phyloP scores from a whole-genome alignment of 2,797 vertebrate species.

The Sebastes cheni region DNA sequence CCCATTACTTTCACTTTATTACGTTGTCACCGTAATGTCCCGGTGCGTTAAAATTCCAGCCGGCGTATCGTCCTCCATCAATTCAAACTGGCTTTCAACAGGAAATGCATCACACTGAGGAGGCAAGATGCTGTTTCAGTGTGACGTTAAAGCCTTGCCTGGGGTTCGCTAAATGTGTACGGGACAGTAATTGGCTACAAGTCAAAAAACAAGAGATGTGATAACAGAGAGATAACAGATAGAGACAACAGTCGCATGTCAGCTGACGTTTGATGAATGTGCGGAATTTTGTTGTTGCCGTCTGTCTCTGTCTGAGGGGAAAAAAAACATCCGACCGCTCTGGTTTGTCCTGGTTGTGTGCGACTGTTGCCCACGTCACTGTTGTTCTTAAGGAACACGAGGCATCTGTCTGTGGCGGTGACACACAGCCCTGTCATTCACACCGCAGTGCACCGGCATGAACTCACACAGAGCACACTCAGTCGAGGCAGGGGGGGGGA shows the following conservation, averaged over 20 bases:
- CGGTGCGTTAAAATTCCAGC: background rate
- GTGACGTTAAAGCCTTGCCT: background rate
- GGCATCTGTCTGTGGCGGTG: slow-evolving; percentile 22
- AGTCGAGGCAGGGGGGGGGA: background rate
- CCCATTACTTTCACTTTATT: slow-evolving; percentile 1
- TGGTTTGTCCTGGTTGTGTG: slow-evolving; percentile 29
- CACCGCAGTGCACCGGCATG: background rate
- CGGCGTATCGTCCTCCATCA: background rate
- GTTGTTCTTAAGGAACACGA: slow-evolving; percentile 9
- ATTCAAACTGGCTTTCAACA: background rate
- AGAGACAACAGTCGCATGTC: background rate
- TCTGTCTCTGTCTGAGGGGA: background rate
- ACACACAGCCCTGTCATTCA: slow-evolving; percentile 33
- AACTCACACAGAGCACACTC: slow-evolving; percentile 13
- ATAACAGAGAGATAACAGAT: slow-evolving; percentile 1
- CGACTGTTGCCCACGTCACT: slow-evolving; percentile 18
- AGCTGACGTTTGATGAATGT: slow-evolving; percentile 38
- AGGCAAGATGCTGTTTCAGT: background rate
- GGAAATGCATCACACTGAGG: background rate
- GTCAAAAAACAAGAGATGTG: background rate
- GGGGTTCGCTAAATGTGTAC: background rate
- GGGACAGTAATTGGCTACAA: background rate
- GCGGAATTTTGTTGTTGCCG: slow-evolving; percentile 36
- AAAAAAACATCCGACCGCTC: slow-evolving; percentile 1
- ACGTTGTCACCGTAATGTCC: background rate